Base-by-base conservation (phyloP, 2,797 vertebrate genomes). In the Rhabdomys pumilio region DNA sequence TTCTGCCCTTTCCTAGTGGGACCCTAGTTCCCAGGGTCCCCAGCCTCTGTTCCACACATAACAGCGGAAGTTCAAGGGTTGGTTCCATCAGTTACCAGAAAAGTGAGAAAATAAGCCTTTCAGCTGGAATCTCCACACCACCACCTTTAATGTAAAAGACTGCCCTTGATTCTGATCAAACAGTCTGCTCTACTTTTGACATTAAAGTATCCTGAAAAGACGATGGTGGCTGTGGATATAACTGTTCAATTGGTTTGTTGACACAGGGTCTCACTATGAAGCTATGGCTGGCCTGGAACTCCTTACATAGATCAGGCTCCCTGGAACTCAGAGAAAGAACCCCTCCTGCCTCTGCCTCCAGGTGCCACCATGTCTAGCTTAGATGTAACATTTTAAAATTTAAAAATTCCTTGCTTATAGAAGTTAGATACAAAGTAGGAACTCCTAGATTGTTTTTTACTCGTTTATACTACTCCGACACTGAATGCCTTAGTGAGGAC, bases 141-240 rank as follows among this genome's bases (percentile, higher is more conserved):
- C 10, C 86, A 72, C 41, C 76, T 80, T 57, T 61, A 44, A 31
- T 89, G 89, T 55, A 55, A 57, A 73, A 93, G 47, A 63, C 10
- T 13, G 22, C n/a, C 11, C 29, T 96, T 94, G 79, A 83, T 83
- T 90, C 44, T 41, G n/a, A 90, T 77, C 63, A 77, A 15, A 79
- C 86, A 38, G 61, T 47, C 61, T 55, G n/a, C 53, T 83, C n/a
- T 13, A 69, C 53, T 88, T 91, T 92, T 77, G 15, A 61, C n/a
- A 77, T 93, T 57, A 91, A 96, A 80, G 72, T 65, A 65, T 50
- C n/a, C 34, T 77, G 67, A 84, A 69, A 80, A 93, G n/a, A 47
- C 20, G 13, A 77, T 81, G 67, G 9, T 31, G 12, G 59, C n/a
- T 55, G 8, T 59, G 17, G 81, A 9, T 83, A 6, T 57, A 83